Evolutionary conservation across 2,797 vertebrate genomes (phyloP).

Genomic region (Phataginus tricuspis): DNA sequence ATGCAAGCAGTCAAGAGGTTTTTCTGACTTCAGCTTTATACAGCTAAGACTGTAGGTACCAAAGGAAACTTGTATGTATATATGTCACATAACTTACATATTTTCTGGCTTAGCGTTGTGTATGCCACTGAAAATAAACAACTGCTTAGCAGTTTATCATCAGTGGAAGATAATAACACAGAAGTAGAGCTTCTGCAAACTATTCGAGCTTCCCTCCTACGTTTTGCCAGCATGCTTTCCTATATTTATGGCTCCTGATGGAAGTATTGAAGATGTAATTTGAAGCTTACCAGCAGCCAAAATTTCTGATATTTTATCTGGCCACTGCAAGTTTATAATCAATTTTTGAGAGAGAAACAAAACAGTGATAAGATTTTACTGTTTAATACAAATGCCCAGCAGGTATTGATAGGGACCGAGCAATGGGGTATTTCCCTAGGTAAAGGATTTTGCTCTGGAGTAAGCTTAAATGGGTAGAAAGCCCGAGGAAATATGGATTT

Average conservation of each 20-base stretch:
- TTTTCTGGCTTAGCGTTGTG: background rate
- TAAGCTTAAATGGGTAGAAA: conserved; percentile 54
- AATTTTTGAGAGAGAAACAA: conserved; percentile 62
- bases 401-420: conserved; percentile 42
- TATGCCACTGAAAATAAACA: background rate
- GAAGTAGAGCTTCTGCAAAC: background rate
- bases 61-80: background rate
- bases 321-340: conserved; percentile 53
- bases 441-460: conserved; percentile 45
- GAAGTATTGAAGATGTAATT: conserved; percentile 50
- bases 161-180: background rate
- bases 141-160: background rate
- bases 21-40: background rate
- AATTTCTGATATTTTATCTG: conserved; percentile 56
- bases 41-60: background rate
- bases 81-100: background rate
- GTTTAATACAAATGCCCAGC: conserved; percentile 57
- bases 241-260: background rate
- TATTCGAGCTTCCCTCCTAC: background rate
- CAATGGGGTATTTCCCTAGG: background rate
- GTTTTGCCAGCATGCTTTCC: background rate
- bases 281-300: background rate
- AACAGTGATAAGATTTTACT: conserved; percentile 54
- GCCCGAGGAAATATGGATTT: conserved; percentile 37
- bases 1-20: background rate